A percentile compares a stretch with the other conserved stretches of the same genome.
phyloP scores from a whole-genome alignment of 2,888 invertebrate genomes.

The Gandaritis pyraliata region DNA sequence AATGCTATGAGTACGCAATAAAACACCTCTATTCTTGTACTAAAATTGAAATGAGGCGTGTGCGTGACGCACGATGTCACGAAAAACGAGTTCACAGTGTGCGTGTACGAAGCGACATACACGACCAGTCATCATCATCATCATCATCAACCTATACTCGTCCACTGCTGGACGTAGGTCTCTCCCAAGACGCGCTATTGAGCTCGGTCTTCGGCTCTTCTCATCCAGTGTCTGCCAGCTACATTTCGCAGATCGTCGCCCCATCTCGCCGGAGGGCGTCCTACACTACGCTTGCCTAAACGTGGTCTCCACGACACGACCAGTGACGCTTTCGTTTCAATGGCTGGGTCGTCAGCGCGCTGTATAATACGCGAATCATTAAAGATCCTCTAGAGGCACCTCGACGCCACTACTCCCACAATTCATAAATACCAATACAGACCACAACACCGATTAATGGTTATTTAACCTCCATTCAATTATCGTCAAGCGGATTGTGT shows the following conservation, averaged over 20 bases:
- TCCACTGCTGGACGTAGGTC: no score
- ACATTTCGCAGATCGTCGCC: no score
- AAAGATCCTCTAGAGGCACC: constrained; percentile 46
- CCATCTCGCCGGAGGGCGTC: no score
- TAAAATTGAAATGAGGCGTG: constrained; percentile 60
- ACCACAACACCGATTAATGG: constrained; percentile 74
- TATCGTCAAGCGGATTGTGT: constrained; percentile 72
- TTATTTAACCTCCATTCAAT: constrained; percentile 79
- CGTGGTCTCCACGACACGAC: no score
- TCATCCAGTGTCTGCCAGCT: no score
- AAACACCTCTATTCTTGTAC: constrained; percentile 55
- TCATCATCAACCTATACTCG: no score
- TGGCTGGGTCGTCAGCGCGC: constrained; percentile 25
- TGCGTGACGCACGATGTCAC: constrained; percentile 67
- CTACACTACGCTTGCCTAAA: no score
- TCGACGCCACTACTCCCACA: constrained; percentile 51
- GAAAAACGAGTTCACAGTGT: constrained; percentile 57
- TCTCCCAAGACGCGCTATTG: no score
- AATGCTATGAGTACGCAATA: constrained; percentile 51
- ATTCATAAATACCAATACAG: constrained; percentile 68
- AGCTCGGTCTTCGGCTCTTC: no score
- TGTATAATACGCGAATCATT: constrained; percentile 35
- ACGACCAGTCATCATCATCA: no score
- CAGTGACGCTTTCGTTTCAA: constrained; percentile 44
- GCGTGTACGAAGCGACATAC: constrained; percentile 49